Evolutionary conservation across 2,113 vertebrate genomes (phyloP), one percentile per base, ranked within the genome.

Genomic region (Embiotoca jacksoni): DNA sequence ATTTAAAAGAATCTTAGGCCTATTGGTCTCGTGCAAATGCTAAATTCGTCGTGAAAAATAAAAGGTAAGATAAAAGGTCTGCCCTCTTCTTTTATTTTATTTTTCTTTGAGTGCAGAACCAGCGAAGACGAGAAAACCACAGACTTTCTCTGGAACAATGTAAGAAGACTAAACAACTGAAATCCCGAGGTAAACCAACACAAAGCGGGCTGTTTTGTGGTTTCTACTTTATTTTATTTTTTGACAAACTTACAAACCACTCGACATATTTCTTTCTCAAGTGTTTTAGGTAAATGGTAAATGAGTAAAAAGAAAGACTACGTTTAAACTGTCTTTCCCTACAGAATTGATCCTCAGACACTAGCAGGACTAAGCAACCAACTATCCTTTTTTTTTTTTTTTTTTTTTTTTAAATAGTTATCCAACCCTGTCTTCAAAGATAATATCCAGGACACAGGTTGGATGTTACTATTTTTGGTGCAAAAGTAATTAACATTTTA

Each of bases 151-250:
- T 79, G 47, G 31, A 52, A 80, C 83, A 82, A 62, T 60, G 69
- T 78, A 56, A 62, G 66, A 70, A 86, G 81, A 84, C 78, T 70
- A 84, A 90, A 89, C 84, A 89, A 68, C 31, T 31, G 33, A 62
- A 67, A 78, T 69, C 75, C 58, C 3, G 68, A 85, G 66, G 80
- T 75, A 72, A 75, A 63, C 3, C 41, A 71, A 77, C 58, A 71
- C 54, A 54, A 1, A 37, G 44, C 36, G 14, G 41, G 4, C 33
- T 37, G 6, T 49, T 62, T 47, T 76, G 52, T 55, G 57, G 52
- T 78, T 52, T 79, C 65, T 74, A 4, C 39, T 75, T 54, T 41
- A 61, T 75, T 70, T 23, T 23, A 23, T 23, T 23, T 23, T 23
- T 72, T n/a, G 6, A 65, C 53, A 56, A 67, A 56, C 55, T 52